phyloP scores from a whole-genome alignment of 2,888 invertebrate species.

The Nesidiocoris tenuis region DNA sequence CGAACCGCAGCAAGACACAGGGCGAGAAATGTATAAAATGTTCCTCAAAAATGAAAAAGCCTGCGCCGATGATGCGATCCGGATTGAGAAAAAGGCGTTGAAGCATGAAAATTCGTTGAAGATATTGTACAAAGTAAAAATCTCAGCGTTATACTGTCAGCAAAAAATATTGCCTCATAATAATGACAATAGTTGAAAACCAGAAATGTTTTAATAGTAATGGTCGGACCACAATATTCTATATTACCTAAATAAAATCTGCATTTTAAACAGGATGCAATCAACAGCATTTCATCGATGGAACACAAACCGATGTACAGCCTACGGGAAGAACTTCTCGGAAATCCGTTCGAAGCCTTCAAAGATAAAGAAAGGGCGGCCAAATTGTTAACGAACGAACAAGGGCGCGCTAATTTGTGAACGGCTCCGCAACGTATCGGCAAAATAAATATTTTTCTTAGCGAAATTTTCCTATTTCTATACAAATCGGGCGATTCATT shows the following conservation, averaged over 20 bases:
- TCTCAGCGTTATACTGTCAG: too few species aligned
- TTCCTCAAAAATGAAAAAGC: conserved; percentile 21
- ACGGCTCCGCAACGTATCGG: too few species aligned
- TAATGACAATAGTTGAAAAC: too few species aligned
- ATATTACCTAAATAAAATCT: too few species aligned
- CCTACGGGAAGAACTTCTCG: conserved; percentile 28
- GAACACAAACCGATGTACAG: conserved; percentile 15
- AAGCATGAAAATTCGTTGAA: conserved; percentile 25
- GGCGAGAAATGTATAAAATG: conserved; percentile 21
- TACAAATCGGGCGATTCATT: too few species aligned
- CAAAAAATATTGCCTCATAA: too few species aligned
- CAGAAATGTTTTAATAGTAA: too few species aligned
- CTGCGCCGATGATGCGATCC: not conserved
- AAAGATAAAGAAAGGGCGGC: conserved; percentile 5
- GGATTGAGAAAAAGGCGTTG: not conserved
- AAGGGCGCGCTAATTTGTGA: not conserved
- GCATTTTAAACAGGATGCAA: too few species aligned
- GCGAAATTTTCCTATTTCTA: too few species aligned
- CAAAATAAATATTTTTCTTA: too few species aligned
- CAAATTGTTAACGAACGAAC: not conserved
- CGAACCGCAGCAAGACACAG: conserved; percentile 25
- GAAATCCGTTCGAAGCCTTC: conserved; percentile 20
- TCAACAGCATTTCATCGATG: conserved; percentile 12
- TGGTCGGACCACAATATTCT: too few species aligned
- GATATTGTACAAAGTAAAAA: conserved; percentile 25